Evolutionary conservation across 2,797 vertebrate genomes (phyloP).

Genomic region (Natrix natrix): DNA sequence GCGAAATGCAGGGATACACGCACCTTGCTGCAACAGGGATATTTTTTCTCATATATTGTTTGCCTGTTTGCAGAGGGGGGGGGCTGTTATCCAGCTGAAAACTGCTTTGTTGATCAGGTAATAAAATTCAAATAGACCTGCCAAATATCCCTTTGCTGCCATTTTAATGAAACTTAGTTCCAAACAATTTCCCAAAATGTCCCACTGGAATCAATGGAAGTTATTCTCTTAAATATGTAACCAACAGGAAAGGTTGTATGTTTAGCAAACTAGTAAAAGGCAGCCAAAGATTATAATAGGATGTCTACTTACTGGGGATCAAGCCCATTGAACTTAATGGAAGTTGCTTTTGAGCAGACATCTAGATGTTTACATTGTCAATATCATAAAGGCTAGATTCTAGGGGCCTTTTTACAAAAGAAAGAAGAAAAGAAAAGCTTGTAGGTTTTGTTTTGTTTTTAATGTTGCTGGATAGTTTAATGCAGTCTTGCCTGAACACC

Average conservation of each 20-base stretch:
- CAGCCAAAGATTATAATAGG: not conserved
- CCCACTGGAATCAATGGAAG: not conserved
- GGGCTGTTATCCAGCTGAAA: not conserved
- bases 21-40: not conserved
- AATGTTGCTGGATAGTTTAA: conserved; percentile 6
- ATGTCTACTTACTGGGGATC: not conserved
- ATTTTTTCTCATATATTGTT: not conserved
- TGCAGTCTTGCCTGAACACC: conserved; percentile 21
- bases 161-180: not conserved
- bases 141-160: not conserved
- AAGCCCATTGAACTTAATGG: not conserved
- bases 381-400: conserved; percentile 30
- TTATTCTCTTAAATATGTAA: not conserved
- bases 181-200: not conserved
- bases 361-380: conserved; percentile 28
- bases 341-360: not conserved
- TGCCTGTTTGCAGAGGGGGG: not conserved
- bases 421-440: not conserved
- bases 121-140: not conserved
- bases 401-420: not conserved
- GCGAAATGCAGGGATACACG: not conserved
- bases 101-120: not conserved
- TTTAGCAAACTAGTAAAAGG: not conserved
- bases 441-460: not conserved
- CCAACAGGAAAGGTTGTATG: not conserved